Base-by-base conservation (phyloP, 2,888 invertebrate species). In the Chloroclysta siterata region DNA sequence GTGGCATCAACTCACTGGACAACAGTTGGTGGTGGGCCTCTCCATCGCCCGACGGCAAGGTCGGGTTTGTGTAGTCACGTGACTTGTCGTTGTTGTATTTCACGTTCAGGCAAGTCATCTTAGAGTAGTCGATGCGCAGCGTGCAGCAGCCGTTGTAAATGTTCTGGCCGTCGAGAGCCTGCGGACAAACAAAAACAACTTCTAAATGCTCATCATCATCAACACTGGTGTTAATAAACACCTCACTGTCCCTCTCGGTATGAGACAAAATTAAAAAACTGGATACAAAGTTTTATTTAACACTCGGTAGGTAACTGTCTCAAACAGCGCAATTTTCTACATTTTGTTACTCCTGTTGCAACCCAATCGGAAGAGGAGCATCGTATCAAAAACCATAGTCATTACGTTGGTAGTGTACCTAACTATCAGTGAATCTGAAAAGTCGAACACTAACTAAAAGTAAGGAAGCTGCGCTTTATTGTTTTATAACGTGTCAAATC, bases 1-100 rank as follows among this genome's bases (percentile, higher is more conserved):
- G 91, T 78, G 89, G 88, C 90, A 89, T 91, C 90, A 96, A 94
- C 89, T 96, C 95, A 90, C 93, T 93, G 83, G 95, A 95, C 78
- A 96, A 93, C 81, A 94, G 93, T 77, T 94, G 93, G 80, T 94
- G 93, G 80, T 94, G 94, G 57, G 91, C 87, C 70, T 94, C 94
- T 28, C 94, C 94, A 75, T 99, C 99, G 56, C 99, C 99, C 58
- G 98, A 97, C 6, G 99, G 99, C 86, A 99, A 95, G 86, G 97
- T 97, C 57, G 99, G 99, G 93, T 99, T 99, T 78, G 99, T 99
- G 94, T 99, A 99, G 94, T 99, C 99, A 68, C 99, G 95, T 68
- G 98, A 99, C 94, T 99, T 99, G 94, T 99, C 99, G 93, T 99
- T 99, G 95, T 99, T 99, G 94, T 99, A 99, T 91, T 99, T 99